Base-by-base conservation (phyloP, 2,113 vertebrate genomes). In the Vulpes vulpes region DNA sequence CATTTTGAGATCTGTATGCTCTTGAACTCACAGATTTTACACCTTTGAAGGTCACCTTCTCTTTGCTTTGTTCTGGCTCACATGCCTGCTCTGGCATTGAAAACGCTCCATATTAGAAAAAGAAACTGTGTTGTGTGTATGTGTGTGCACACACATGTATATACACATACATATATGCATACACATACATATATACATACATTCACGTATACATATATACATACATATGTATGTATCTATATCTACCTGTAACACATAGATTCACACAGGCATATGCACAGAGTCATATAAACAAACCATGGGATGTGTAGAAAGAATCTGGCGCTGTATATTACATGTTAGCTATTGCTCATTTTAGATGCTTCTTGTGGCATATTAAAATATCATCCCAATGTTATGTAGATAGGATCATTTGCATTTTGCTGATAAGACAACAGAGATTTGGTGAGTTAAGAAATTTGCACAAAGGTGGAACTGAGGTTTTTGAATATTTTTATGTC, bases 61-160 rank as follows among this genome's bases (percentile, higher is more conserved):
- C 32, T 71, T 84, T 93, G 4, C 53, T 97, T 94, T 60, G 32
- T 79, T 95, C 2, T 82, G 67, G 32, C 5, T 95, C 19, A 81
- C 12, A 51, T 8, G 4, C 4, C 59, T 88, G 8, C 2, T 62
- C 51, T 90, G 88, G n/a, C 20, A 35, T 30, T 8, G 38, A 94
- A 95, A 35, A 65, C 67, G 22, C 2, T 91, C 19, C 76, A 76
- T 43, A 60, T 84, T 3, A 73, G 22, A 14, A 64, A 88, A 67
- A 64, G 53, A 91, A 65, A 38, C 7, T 55, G 8, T 49, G 0
- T 55, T 2, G 43, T 49, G 35, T 19, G 17, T 81, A 30, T 22
- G 14, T 69, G 3, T 43, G 43, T 43, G 43, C 6, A 8, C 43
- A 8, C 43, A 43, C 43, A 43, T 43, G 43, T 43, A 43, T 7